Percentiles rank a stretch among this genome's conserved stretches.
phyloP scores from a whole-genome alignment of 2,797 vertebrate genomes.

The Pempheris klunzingeri region DNA sequence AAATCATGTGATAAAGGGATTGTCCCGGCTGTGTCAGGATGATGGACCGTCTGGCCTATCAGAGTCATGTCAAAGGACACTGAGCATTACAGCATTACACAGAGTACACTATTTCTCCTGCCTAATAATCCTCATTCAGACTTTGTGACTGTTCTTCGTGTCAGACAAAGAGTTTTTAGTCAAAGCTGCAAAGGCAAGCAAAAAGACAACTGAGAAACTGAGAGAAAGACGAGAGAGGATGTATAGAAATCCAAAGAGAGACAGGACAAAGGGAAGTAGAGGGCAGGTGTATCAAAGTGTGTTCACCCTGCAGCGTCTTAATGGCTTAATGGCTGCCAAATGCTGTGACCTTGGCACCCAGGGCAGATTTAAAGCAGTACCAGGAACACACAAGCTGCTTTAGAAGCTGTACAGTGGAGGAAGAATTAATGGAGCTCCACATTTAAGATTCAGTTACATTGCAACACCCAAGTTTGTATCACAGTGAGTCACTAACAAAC shows the following conservation, averaged over 20 bases:
- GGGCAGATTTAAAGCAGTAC: constrained; percentile 69
- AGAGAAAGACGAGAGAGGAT: not conserved
- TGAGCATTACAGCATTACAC: constrained; percentile 35
- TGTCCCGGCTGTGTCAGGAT: constrained; percentile 23
- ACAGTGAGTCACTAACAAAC: constrained; percentile 17
- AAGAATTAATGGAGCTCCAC: constrained; percentile 49
- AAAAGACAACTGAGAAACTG: not conserved
- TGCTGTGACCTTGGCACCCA: constrained; percentile 71
- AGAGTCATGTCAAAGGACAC: constrained; percentile 30
- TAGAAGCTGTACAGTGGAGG: constrained; percentile 53
- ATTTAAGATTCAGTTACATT: constrained; percentile 43
- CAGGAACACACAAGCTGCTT: constrained; percentile 77
- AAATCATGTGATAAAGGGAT: constrained; percentile 33
- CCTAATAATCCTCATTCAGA: constrained; percentile 13
- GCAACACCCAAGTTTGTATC: too few species aligned
- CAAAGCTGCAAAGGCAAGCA: constrained; percentile 7
- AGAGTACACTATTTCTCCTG: not conserved
- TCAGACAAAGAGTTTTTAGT: not conserved
- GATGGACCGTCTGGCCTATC: constrained; percentile 20
- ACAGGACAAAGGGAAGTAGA: constrained; percentile 11
- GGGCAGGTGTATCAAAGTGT: constrained; percentile 47
- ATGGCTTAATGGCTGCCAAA: constrained; percentile 76
- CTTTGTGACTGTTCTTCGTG: not conserved
- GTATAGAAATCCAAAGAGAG: not conserved
- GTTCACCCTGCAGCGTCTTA: constrained; percentile 63